Evolutionary conservation across 1,140 invertebrate genomes (phyloP), one percentile per base, ranked within the genome.

Genomic region (Aleiodes sp.): DNA sequence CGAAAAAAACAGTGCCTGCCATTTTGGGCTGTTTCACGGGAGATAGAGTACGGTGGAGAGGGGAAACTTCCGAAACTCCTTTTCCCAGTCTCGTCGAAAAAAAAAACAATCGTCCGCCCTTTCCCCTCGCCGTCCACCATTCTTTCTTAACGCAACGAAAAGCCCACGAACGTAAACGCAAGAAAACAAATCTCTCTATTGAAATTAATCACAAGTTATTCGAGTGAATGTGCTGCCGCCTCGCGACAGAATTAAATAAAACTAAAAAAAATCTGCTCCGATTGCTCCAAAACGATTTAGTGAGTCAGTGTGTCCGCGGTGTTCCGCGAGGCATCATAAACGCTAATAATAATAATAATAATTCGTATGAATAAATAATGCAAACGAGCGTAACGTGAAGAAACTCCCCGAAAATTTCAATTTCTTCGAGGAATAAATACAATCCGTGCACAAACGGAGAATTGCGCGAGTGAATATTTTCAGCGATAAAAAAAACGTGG

Each of bases 281-380:
- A 19, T 2, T 19, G 6, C n/a, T 2, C 41, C 41, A 16, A 46
- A 19, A 52, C 46, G 26, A n/a, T n/a, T 24, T 16, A 24, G 19
- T 16, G 46, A 52, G 43, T 71, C 70, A 71, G 70, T 71, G 70
- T 71, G 65, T 71, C 61, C 71, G 70, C 68, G 39, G 37, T 64
- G 35, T 9, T 75, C 70, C 67, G 71, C 14, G 43, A 35, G 28
- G 70, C 41, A 62, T 29, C n/a, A 59, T 59, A 33, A 33, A 33
- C 4, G 4, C 28, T 21, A 29, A 29, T 28, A 59, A 59, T 52
- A 33, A 33, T 2, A 33, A 33, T 33, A 33, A 46, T 14, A 46
- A 46, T 16, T 16, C 8, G 8, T 16, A 19, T 46, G 8, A 46
- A 46, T 29, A 59, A 2, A 29, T 14, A 4, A 57, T 0, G 6